Conservation (phyloP, 92 coral and sea anemone species). For the Isaurus tuberculatus region DNA sequence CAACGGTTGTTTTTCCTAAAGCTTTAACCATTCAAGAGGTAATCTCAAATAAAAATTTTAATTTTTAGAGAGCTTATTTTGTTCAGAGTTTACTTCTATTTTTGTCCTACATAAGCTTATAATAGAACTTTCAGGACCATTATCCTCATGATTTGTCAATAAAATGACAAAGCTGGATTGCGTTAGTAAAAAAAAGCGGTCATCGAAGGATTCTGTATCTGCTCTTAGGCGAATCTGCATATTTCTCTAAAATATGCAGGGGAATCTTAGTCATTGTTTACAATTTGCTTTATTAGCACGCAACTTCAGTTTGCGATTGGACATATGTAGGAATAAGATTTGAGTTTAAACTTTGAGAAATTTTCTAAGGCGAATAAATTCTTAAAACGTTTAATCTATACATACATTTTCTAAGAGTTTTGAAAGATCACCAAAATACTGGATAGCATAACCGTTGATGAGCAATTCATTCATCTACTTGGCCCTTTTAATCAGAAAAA, state of each 20-base stretch:
- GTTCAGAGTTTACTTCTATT: background rate
- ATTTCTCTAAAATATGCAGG: background rate
- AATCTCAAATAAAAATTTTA: background rate
- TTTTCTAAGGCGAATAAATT: too few species aligned
- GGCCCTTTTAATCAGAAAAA: too few species aligned
- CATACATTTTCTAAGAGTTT: too few species aligned
- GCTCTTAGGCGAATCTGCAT: background rate
- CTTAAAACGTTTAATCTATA: too few species aligned
- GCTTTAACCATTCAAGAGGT: slow-evolving; percentile 91
- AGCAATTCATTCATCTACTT: too few species aligned
- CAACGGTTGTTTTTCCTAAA: slow-evolving; percentile 86
- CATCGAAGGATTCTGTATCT: background rate
- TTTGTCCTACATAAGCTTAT: background rate
- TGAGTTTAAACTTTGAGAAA: background rate
- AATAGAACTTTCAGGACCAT: background rate
- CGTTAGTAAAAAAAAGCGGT: background rate
- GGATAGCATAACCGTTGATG: too few species aligned
- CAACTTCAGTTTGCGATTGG: too few species aligned
- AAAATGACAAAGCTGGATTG: background rate
- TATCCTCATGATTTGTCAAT: too few species aligned
- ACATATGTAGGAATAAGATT: background rate
- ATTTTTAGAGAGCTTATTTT: background rate
- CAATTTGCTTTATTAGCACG: too few species aligned
- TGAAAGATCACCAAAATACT: too few species aligned
- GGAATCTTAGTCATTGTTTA: background rate